phyloP scores from a whole-genome alignment of 2,113 vertebrate species.

The Butorides virescens region DNA sequence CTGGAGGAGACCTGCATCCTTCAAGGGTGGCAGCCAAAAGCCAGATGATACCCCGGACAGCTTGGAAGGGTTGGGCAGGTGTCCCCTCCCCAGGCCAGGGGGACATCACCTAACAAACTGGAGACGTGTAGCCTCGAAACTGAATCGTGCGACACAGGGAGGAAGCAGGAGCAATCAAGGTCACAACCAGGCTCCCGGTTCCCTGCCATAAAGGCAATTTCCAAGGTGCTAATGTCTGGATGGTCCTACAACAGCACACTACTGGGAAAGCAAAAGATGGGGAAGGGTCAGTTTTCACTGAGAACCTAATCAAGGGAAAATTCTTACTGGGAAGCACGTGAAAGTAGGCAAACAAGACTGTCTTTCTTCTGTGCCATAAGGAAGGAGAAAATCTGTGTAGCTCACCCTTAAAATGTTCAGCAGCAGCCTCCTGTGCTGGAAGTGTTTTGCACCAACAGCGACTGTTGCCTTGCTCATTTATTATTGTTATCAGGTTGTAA shows the following conservation, averaged over 20 bases:
- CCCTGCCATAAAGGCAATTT: neutral
- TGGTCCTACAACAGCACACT: neutral
- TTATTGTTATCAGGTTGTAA: neutral
- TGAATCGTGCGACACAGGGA: fast-evolving
- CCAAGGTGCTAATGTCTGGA: neutral
- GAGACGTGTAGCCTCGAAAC: neutral
- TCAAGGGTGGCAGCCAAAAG: neutral
- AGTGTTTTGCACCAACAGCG: neutral
- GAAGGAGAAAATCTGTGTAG: neutral
- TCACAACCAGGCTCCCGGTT: neutral
- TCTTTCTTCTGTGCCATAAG: neutral
- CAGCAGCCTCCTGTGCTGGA: neutral
- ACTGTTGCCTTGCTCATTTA: neutral
- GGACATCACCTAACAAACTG: neutral
- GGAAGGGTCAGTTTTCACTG: neutral
- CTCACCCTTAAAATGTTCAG: neutral
- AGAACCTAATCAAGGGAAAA: neutral
- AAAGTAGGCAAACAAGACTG: neutral
- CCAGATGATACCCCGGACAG: neutral
- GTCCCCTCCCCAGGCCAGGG: neutral
- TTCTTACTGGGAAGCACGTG: neutral
- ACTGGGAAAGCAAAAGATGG: neutral
- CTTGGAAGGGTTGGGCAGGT: neutral
- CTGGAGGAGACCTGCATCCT: neutral
- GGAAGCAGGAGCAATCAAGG: neutral